Evolutionary conservation across 2,888 invertebrate species (phyloP), one percentile per base, ranked within the genome.

Genomic region (Rhagonycha lutea): DNA sequence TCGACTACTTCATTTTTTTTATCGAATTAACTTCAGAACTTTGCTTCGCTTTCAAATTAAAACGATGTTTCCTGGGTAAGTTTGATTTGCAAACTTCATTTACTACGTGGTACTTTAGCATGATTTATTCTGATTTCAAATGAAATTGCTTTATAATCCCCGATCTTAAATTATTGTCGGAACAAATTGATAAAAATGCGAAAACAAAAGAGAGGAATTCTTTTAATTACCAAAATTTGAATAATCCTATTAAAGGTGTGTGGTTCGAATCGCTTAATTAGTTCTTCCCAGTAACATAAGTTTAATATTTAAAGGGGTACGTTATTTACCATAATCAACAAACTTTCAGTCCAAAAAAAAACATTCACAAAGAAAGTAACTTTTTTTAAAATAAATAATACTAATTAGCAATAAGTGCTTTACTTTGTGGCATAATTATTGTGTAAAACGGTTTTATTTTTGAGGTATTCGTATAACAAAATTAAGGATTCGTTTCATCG

Each of bases 1-100:
- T 82, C 79, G 82, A 69, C 74, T 70, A 69, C 67, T 73, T 74
- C 65, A 74, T 74, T 74, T 74, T 74, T 74, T 69, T 74, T 69
- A 70, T 70, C 74, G 74, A 74, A 74, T 73, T 74, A 74, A 67
- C 70, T 74, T 70, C 69, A 70, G 70, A 74, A 74, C 70, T 74
- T 70, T 62, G 69, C 70, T 74, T 67, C 70, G 70, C 65, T 74
- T 74, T 70, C 70, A 74, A 74, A 70, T 74, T 69, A 73, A 73
- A 73, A 69, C 69, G 63, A 63, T 69, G 69, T 69, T 62, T 68
- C 32, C 62, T 68, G 61, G 14, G 12, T 60, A 65, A 62, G 62
- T 73, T 73, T 68, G 69, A 69, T 73, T 73, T 73, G 73, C 60
- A 68, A 73, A 73, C 73, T 73, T 73, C 68, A 73, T 69, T 73